Percentiles rank a stretch among this genome's conserved stretches.
These are phyloP conservation scores for Chelmon rostratus DNA, from an alignment of 2,797 vertebrate species.

Conservation along the genomic window DNA sequence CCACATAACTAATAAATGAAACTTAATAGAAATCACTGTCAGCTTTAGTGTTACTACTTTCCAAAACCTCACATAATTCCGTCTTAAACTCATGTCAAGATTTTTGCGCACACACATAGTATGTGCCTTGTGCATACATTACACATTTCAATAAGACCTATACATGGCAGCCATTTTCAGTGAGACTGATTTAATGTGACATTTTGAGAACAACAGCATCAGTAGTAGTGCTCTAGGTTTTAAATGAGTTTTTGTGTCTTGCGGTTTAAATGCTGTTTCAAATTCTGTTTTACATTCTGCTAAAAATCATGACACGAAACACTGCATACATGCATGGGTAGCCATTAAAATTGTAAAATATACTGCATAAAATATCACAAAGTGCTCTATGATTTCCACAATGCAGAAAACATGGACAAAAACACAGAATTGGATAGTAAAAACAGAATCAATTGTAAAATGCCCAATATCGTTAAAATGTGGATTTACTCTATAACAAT, in stretches of 20 bases:
- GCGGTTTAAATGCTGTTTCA: conserved; percentile 11
- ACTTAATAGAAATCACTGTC: neutral
- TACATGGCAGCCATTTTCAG: conserved; percentile 36
- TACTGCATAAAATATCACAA: neutral
- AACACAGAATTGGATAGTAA: no score
- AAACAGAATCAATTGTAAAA: no score
- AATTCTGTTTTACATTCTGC: conserved; percentile 16
- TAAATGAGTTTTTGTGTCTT: conserved; percentile 4
- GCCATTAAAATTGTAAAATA: conserved; percentile 16
- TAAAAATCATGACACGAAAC: conserved; percentile 8
- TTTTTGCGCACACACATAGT: neutral
- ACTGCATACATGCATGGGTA: neutral
- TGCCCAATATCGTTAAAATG: no score
- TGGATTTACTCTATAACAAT: no score
- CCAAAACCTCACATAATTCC: neutral
- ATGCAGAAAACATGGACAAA: no score
- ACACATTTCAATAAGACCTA: conserved; percentile 44
- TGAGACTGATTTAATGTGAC: conserved; percentile 64
- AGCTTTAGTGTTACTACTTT: neutral
- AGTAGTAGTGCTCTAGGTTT: conserved; percentile 32
- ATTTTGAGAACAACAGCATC: conserved; percentile 64
- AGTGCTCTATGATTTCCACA: no score
- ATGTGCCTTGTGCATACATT: conserved; percentile 8
- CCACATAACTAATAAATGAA: conserved; percentile 6
- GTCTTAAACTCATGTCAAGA: neutral